Evolutionary conservation across 2,797 vertebrate species (phyloP).

Genomic region (Hirundo rustica): DNA sequence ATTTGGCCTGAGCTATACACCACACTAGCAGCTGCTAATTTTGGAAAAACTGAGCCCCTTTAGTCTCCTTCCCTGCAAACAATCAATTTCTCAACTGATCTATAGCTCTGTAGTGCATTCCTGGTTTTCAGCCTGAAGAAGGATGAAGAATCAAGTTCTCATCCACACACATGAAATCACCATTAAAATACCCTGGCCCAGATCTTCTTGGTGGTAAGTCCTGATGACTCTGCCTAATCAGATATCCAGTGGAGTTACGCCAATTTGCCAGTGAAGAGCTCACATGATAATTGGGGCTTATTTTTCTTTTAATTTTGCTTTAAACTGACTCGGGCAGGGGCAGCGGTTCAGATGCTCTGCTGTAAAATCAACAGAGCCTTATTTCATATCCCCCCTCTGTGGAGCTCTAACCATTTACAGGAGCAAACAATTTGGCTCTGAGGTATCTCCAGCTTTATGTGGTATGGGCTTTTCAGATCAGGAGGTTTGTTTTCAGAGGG

Average conservation of each 20-base stretch:
- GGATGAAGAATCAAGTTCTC: neutral
- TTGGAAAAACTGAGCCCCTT: constrained; percentile 34
- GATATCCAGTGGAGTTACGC: neutral
- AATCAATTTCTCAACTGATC: neutral
- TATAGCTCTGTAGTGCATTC: neutral
- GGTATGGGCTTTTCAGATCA: neutral
- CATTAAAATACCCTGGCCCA: neutral
- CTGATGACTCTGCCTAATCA: neutral
- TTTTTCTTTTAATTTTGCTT: constrained; percentile 25
- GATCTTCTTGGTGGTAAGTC: neutral
- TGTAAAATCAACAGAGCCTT: constrained; percentile 3
- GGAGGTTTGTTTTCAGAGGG: neutral
- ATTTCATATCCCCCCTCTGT: constrained; percentile 13
- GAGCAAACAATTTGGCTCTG: neutral
- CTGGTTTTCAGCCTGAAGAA: neutral
- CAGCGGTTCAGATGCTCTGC: constrained; percentile 9
- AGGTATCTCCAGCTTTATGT: neutral
- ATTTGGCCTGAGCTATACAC: neutral
- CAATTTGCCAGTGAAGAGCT: neutral
- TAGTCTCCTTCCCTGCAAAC: neutral
- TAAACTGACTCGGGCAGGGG: neutral
- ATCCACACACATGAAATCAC: neutral
- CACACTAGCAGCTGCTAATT: neutral
- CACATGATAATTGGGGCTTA: neutral
- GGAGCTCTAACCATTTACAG: neutral